Conservation (phyloP, 2,113 vertebrate genomes). For the Leucosticte australis region DNA sequence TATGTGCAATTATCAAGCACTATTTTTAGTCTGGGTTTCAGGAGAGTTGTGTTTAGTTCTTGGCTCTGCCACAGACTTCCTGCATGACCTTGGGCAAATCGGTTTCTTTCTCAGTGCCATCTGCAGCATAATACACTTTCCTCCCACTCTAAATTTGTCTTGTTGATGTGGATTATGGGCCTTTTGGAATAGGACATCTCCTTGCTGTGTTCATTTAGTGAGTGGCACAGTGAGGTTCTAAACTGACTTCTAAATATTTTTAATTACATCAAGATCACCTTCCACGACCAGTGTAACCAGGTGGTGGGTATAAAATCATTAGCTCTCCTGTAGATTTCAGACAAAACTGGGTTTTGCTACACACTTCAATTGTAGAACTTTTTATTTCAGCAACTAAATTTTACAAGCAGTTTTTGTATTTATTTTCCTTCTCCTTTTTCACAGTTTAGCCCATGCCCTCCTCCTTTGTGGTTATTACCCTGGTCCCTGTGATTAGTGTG, state of each 20-base stretch:
- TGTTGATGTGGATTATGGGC: not conserved
- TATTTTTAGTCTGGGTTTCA: conserved; percentile 48
- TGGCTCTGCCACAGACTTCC: conserved; percentile 59
- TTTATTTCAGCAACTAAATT: not conserved
- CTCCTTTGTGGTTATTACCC: not conserved
- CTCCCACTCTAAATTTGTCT: conserved; percentile 54
- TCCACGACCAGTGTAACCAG: not conserved
- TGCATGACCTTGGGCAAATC: conserved; percentile 63
- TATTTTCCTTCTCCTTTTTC: not conserved
- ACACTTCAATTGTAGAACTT: not conserved
- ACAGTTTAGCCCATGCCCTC: not conserved
- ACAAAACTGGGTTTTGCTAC: not conserved
- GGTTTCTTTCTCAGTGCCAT: conserved; percentile 55
- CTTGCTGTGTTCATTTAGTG: not conserved
- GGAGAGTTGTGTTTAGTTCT: conserved; percentile 40
- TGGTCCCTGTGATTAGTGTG: not conserved
- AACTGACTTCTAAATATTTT: not conserved
- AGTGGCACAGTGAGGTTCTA: not conserved
- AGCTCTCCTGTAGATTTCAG: not conserved
- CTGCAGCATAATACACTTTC: conserved; percentile 50
- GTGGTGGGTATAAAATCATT: not conserved
- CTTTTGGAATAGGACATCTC: conserved; percentile 13
- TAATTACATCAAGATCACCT: not conserved
- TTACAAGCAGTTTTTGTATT: not conserved
- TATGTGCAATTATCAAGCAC: not conserved